Evolutionary conservation across 2,113 vertebrate genomes (phyloP), one percentile per base, ranked within the genome.

Genomic region (Trochalopteron elliotii): DNA sequence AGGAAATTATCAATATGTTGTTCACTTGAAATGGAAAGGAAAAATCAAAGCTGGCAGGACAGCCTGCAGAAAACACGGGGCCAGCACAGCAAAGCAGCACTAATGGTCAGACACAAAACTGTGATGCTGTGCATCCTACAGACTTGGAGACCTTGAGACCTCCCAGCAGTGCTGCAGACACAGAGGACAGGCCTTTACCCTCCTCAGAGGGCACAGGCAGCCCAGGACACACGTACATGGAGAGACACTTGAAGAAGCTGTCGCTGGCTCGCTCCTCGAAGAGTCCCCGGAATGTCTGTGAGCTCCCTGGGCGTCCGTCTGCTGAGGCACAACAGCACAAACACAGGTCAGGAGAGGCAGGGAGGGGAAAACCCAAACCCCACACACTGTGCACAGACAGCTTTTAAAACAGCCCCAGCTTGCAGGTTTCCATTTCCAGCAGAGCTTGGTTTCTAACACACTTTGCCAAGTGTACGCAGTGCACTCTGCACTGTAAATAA

Each of bases 231-330:
- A 98, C 98, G 5, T 98, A 98, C 98, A 98, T 90, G 87, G 98
- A 98, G 7, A 99, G 97, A 93, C 99, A 99, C 97, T 98, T 98
- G 96, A 99, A 99, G 80, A 99, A 97, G 93, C 98, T 98, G 90
- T 99, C 98, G 8, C 95, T 98, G 27, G 98, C 98, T 63, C 95
- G 96, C 81, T 98, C 97, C 79, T 98, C 98, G 53, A 97, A 97
- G 74, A 97, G 95, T 27, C 91, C 97, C 84, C 82, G 92, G 42
- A 94, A 93, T 0, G 87, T 50, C 85, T 96, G 97, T 0, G 97
- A 96, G 63, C 89, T 92, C 78, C 93, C 97, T 24, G 97, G 47
- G 5, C 10, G 97, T 20, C 93, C 55, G 35, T 98, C 97, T 90
- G 96, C 97, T 97, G 96, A 95, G 97, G 97, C 30, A 87, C 39